A percentile compares a stretch with the other conserved stretches of the same genome.
phyloP scores from a whole-genome alignment of 2,888 invertebrate genomes.

The Carcina quercana region DNA sequence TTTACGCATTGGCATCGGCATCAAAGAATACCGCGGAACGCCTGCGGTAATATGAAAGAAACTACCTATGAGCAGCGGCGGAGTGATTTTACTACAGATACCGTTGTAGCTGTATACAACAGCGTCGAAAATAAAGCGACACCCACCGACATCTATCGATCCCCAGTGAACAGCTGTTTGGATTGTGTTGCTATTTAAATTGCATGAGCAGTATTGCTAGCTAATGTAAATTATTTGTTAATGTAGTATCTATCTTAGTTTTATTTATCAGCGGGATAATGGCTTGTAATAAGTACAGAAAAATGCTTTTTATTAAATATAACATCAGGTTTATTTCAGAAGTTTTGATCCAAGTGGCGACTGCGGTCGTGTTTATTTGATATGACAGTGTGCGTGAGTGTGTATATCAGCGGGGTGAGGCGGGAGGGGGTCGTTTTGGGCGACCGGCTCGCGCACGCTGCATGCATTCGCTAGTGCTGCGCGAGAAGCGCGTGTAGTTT shows the following conservation, averaged over 20 bases:
- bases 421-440: constrained; percentile 33
- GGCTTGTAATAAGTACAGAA: too few relatives aligned
- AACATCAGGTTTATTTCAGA: too few relatives aligned
- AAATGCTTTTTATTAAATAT: too few relatives aligned
- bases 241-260: neutral
- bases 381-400: constrained; percentile 30
- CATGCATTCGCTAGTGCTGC: constrained; percentile 58
- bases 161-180: constrained; percentile 56
- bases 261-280: too few relatives aligned
- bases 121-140: constrained; percentile 68
- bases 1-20: constrained; percentile 39
- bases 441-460: constrained; percentile 43
- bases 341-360: too few relatives aligned
- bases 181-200: constrained; percentile 6
- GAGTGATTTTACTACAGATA: constrained; percentile 63
- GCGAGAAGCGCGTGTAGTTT: constrained; percentile 62
- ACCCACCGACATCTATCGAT: constrained; percentile 73
- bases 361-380: too few relatives aligned
- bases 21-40: constrained; percentile 51
- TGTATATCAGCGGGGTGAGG: constrained; percentile 27
- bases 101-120: constrained; percentile 58
- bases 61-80: constrained; percentile 35
- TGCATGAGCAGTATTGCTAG: neutral
- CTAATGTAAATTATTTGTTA: neutral
- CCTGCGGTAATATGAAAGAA: constrained; percentile 46